Evolutionary conservation across 2,888 invertebrate genomes (phyloP).

Genomic region (Tenthredo amoena): DNA sequence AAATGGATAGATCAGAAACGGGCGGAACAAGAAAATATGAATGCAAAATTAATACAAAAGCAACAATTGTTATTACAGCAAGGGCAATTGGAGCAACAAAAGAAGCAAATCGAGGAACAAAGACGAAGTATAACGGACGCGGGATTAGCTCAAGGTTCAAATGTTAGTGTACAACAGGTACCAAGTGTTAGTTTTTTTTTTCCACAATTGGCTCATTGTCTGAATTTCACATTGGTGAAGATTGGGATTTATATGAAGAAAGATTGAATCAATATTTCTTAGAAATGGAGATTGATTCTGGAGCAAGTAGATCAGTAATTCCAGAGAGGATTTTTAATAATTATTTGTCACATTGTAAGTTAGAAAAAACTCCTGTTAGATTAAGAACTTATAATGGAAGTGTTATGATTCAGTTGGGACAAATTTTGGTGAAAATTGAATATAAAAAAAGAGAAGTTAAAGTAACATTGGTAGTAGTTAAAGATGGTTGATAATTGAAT

Average conservation of each 20-base stretch:
- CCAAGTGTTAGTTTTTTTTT: background rate
- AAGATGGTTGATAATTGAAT: background rate
- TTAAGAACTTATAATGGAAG: background rate
- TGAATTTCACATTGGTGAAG: background rate
- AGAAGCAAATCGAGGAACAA: background rate
- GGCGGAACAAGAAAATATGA: too few relatives aligned
- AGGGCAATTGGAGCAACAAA: background rate
- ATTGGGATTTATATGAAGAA: background rate
- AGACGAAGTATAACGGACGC: background rate
- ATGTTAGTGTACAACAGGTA: background rate
- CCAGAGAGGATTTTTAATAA: background rate
- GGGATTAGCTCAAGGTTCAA: background rate
- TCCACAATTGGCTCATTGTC: background rate
- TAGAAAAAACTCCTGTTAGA: constrained; percentile 4
- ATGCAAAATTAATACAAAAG: too few relatives aligned
- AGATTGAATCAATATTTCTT: constrained; percentile 33
- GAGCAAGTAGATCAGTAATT: constrained; percentile 61
- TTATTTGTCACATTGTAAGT: background rate
- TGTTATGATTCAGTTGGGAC: background rate
- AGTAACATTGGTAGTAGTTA: background rate
- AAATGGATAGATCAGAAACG: too few relatives aligned
- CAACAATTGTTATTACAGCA: background rate
- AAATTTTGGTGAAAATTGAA: background rate
- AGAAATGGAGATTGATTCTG: constrained; percentile 64
- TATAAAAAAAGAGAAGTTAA: too few relatives aligned